Conservation (phyloP, 2,113 vertebrate genomes). For the Pteronura brasiliensis region DNA sequence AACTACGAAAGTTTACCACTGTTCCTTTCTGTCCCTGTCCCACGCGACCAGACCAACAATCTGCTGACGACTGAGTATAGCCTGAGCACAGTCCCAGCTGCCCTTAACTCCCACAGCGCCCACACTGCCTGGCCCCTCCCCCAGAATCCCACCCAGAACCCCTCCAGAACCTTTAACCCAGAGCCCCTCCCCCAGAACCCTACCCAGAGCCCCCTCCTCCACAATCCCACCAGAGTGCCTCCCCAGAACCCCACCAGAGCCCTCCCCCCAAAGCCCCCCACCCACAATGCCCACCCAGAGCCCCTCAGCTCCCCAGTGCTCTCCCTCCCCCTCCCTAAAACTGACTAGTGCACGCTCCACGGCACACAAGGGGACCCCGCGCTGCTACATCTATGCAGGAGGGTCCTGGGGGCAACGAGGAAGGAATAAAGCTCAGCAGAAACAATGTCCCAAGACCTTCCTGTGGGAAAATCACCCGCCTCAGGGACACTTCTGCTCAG, state of each 20-base stretch:
- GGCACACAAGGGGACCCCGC: too few relatives aligned
- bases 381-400: too few relatives aligned
- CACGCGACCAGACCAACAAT: accelerated
- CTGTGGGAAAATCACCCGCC: neutral
- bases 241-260: neutral
- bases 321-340: neutral
- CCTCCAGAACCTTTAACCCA: neutral
- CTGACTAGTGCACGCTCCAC: too few relatives aligned
- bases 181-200: too few relatives aligned
- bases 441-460: neutral
- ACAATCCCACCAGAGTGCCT: too few relatives aligned
- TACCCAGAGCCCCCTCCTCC: too few relatives aligned
- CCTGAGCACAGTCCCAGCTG: accelerated
- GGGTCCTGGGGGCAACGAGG: neutral
- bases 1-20: neutral
- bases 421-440: neutral
- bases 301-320: neutral
- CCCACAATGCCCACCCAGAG: neutral
- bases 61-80: neutral
- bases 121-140: neutral
- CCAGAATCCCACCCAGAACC: neutral
- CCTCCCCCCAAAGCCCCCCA: too few relatives aligned
- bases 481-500: accelerated
- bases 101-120: neutral
- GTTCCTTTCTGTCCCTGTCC: neutral